Evolutionary conservation across 2,888 invertebrate genomes (phyloP), one percentile per base, ranked within the genome.

Genomic region (Brachylomia viminalis): DNA sequence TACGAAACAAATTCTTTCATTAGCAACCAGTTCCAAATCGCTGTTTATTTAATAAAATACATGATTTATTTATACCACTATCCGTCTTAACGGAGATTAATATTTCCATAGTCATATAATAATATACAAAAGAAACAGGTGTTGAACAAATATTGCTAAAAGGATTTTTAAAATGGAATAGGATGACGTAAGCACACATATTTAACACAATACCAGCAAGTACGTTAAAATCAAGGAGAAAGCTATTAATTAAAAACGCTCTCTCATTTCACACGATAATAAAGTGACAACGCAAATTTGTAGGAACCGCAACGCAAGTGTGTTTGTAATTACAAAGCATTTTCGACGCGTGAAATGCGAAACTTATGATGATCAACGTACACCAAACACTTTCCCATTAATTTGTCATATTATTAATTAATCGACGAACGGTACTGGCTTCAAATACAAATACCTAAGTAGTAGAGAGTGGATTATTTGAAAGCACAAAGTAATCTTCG

Each of bases 221-320:
- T 82, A 88, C 86, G 89, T 91, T 90, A 88, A 90, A 90, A 89
- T 90, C 87, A 90, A 90, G 91, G 93, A 93, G 95, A 95, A 95
- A 95, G 95, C 91, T 90, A 91, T 92, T 94, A 94, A 95, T 95
- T 95, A 95, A 94, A 94, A 93, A 90, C 87, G 87, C 92, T 94
- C 92, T 94, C 92, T 91, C 91, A 93, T 94, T 93, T 92, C 92
- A 93, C 91, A 92, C 90, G 90, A 91, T 89, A 89, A 89, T 91
- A 92, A 93, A 92, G 93, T 95, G 95, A 95, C 95, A 94, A 90
- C 92, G 95, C 94, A 92, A 94, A 94, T 93, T 93, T 81, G 92
- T 92, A 89, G 72, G 72, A 80, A 73, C 85, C 76, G 65, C 83
- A 80, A 62, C 88, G 87, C 88, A 90, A 89, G 89, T 90, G 88